Evolutionary conservation across 2,888 invertebrate genomes (phyloP), one percentile per base, ranked within the genome.

Genomic region (Aphidius colemani): DNA sequence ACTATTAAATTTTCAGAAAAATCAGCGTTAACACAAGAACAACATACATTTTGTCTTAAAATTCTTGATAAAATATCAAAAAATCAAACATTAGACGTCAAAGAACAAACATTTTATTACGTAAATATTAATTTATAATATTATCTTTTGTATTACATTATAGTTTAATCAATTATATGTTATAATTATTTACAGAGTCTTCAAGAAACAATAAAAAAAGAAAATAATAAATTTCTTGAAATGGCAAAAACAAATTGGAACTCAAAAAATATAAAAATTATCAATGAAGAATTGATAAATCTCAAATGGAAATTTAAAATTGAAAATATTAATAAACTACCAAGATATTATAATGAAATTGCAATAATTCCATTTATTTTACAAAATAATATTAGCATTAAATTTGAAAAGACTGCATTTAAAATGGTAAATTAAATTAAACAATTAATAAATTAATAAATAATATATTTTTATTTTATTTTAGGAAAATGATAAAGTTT

Each of bases 171-270:
- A n/a, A n/a, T n/a, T n/a, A n/a, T n/a, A n/a, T n/a, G 9, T 62
- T 60, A 55, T 49, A 40, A 41, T 55, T 18, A 49, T 30, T 58
- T 53, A 45, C 30, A 67, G 69, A 53, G 7, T 8, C 44, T 70
- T 13, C 39, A 66, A 56, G 48, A 67, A 0, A 7, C 40, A 30
- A 76, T 78, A 70, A 10, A 53, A 6, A 41, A 71, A 66, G 77
- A 78, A 53, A 78, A 78, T 59, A 69, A 71, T 2, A 73, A 74
- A 58, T 78, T 69, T 63, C 50, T 75, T 30, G 64, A 75, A 39
- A 67, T 74, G 63, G 74, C 69, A 1, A 73, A 74, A 59, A 53
- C 53, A 1, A 61, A 72, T 41, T 78, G 77, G 77, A 30, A 70
- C 18, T 53, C 66, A 11, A 66, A 69, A 5, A 40, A 59, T 13